These are phyloP conservation scores for Anolis sagrei DNA, from an alignment of 2,113 vertebrate genomes.

Conservation along the genomic window DNA sequence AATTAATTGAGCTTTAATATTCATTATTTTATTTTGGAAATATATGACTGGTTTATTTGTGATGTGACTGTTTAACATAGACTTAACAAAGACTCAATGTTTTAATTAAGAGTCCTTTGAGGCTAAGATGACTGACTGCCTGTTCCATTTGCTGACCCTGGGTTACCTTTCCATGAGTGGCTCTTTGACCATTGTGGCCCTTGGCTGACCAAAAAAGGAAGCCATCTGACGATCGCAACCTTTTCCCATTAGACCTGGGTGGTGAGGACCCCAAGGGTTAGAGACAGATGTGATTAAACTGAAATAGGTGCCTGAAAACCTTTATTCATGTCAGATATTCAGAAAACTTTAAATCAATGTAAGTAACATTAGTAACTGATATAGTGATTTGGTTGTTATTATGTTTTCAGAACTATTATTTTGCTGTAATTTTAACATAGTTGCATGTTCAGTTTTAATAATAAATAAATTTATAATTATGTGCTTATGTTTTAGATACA, in stretches of 20 bases:
- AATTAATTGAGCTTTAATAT: slow-evolving; percentile 62
- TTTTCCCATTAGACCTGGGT: slow-evolving; percentile 95
- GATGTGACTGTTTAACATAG: slow-evolving; percentile 90
- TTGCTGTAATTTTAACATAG: slow-evolving; percentile 65
- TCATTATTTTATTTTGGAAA: slow-evolving; percentile 70
- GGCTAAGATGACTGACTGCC: slow-evolving; percentile 89
- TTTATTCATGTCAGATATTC: slow-evolving; percentile 79
- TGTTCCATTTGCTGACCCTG: slow-evolving; percentile 96
- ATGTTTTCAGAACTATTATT: slow-evolving; percentile 63
- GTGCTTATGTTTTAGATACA: slow-evolving; percentile 47
- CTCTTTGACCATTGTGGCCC: slow-evolving; percentile 94
- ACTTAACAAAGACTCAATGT: slow-evolving; percentile 98
- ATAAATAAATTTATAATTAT: slow-evolving; percentile 53
- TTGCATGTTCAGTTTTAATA: slow-evolving; percentile 70
- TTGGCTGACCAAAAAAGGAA: slow-evolving; percentile 94
- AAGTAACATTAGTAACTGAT: slow-evolving; percentile 80
- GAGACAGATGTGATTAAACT: slow-evolving; percentile 94
- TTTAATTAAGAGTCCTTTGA: slow-evolving; percentile 98
- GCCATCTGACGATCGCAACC: slow-evolving; percentile 91
- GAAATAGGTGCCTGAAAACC: slow-evolving; percentile 92
- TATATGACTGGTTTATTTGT: slow-evolving; percentile 79
- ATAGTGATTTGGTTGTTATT: slow-evolving; percentile 74
- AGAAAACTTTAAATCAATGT: slow-evolving; percentile 83
- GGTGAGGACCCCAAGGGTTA: slow-evolving; percentile 96
- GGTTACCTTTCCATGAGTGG: slow-evolving; percentile 96